Conservation (phyloP, 2,113 vertebrate species). For the Leucopsar rothschildi region DNA sequence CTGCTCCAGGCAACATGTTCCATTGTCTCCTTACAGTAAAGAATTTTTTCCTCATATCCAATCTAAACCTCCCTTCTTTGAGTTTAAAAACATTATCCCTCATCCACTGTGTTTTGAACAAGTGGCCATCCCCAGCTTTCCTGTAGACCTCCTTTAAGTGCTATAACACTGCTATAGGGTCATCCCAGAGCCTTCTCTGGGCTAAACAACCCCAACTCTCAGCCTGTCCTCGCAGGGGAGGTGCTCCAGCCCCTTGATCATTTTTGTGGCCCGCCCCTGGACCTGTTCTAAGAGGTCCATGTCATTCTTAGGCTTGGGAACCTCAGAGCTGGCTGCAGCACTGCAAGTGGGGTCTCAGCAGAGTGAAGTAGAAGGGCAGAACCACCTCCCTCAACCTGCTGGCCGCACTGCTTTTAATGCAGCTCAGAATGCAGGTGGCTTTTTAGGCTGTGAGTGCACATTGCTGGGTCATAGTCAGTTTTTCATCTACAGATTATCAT, state of each 20-base stretch:
- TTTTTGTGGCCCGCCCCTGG: background rate
- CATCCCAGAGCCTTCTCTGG: background rate
- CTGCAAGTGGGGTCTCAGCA: background rate
- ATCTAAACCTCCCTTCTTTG: background rate
- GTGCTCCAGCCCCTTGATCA: background rate
- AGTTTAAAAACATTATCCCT: background rate
- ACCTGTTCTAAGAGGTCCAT: background rate
- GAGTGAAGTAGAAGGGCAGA: background rate
- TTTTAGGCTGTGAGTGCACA: background rate
- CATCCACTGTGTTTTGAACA: background rate
- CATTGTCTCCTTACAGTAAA: background rate
- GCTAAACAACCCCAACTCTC: background rate
- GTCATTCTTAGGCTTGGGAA: background rate
- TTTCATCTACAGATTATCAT: background rate
- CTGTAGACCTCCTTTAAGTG: background rate
- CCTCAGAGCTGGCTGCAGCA: background rate
- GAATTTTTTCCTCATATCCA: background rate
- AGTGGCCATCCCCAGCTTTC: background rate
- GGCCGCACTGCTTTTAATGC: background rate
- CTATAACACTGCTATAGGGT: rapidly evolving
- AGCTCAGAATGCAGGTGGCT: background rate
- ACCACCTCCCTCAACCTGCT: background rate
- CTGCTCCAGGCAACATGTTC: too few species aligned
- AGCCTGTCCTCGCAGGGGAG: background rate
- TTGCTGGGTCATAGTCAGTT: background rate